Percentiles rank a stretch among this genome's conserved stretches.
phyloP scores from a whole-genome alignment of 2,797 vertebrate species.

The Pteropus rufus region DNA sequence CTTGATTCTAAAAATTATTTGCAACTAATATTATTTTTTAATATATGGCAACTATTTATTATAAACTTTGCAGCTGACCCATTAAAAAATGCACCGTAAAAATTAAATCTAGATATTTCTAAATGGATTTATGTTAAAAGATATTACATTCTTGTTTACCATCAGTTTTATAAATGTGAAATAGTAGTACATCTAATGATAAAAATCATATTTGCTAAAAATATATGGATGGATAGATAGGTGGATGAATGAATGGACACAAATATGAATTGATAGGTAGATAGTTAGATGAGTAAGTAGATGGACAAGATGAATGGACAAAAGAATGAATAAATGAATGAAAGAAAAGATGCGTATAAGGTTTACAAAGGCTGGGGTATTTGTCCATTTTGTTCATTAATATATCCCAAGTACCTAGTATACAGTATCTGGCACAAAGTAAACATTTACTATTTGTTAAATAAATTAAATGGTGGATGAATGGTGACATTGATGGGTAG shows the following conservation, averaged over 20 bases:
- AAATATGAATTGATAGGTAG: neutral
- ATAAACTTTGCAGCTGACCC: conserved; percentile 83
- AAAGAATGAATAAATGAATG: neutral
- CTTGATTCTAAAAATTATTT: conserved; percentile 10
- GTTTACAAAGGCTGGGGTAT: neutral
- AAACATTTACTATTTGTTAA: neutral
- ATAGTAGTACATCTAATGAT: conserved; percentile 54
- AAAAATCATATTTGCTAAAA: conserved; percentile 72
- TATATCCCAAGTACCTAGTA: neutral
- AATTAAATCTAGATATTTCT: conserved; percentile 78
- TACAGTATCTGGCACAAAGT: neutral
- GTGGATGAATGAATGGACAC: neutral
- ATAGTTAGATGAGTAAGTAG: neutral
- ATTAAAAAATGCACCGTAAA: conserved; percentile 86
- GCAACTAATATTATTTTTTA: conserved; percentile 39
- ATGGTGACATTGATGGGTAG: neutral
- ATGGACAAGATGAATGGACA: neutral
- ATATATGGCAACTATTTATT: conserved; percentile 84
- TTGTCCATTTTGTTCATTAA: neutral
- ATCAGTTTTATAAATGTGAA: conserved; percentile 78
- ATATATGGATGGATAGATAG: no score
- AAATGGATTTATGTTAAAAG: conserved; percentile 71
- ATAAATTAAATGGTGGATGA: conserved; percentile 5
- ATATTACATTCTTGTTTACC: conserved; percentile 74
- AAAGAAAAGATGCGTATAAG: neutral